Evolutionary conservation across 2,113 vertebrate genomes (phyloP).

Genomic region (Cheilinus undulatus): DNA sequence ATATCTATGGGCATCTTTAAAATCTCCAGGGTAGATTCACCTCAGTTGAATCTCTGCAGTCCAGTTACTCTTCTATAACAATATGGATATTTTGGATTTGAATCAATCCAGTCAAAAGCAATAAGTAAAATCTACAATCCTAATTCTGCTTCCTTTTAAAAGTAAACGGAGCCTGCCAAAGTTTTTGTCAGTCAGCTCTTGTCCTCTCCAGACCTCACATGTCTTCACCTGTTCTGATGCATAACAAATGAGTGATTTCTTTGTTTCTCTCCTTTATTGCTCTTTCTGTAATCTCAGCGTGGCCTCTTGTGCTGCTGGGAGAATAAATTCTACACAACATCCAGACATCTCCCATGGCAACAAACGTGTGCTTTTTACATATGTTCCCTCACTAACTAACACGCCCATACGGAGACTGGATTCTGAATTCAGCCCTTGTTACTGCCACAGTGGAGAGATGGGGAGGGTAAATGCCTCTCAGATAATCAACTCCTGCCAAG

Average conservation of each 20-base stretch:
- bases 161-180: background rate
- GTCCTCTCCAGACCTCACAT: background rate
- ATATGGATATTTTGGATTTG: too few species aligned
- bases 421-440: slow-evolving; percentile 25
- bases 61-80: too few species aligned
- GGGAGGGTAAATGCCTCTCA: background rate
- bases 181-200: background rate
- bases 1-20: too few species aligned
- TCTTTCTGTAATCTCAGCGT: slow-evolving; percentile 1
- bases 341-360: slow-evolving; percentile 7
- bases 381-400: background rate
- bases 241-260: background rate
- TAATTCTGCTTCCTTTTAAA: too few species aligned
- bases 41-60: too few species aligned
- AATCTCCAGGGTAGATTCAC: too few species aligned
- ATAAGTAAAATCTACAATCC: too few species aligned
- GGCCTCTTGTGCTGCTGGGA: slow-evolving; percentile 7
- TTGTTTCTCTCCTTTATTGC: background rate
- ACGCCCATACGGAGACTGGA: background rate
- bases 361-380: background rate
- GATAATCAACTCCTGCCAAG: slow-evolving; percentile 3
- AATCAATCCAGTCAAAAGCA: too few species aligned
- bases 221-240: slow-evolving; percentile 3
- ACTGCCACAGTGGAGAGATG: slow-evolving; percentile 3
- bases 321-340: slow-evolving; percentile 12